These are phyloP conservation scores for Myotis pilosus DNA, from an alignment of 2,797 vertebrate genomes.

Conservation along the genomic window DNA sequence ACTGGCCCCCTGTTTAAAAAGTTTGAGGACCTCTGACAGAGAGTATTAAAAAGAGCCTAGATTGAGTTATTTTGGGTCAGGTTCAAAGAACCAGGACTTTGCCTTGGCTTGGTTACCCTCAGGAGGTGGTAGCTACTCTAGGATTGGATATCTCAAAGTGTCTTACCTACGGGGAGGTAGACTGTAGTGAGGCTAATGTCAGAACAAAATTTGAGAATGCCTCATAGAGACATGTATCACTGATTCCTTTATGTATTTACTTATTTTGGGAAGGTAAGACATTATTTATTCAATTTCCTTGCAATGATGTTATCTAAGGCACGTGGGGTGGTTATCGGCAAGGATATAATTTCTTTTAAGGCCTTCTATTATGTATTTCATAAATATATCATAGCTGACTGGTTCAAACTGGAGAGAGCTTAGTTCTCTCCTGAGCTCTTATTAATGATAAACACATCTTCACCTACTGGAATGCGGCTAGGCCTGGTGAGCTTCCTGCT, in stretches of 20 bases:
- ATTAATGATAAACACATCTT: neutral
- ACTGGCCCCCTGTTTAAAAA: no score
- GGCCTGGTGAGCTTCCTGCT: neutral
- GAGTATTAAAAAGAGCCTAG: neutral
- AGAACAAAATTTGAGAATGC: neutral
- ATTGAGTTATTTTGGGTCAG: neutral
- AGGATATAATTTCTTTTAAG: neutral
- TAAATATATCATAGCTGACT: neutral
- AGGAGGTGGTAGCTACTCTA: neutral
- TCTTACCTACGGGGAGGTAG: neutral
- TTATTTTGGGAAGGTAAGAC: neutral
- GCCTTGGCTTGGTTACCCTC: neutral
- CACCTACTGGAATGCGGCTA: neutral
- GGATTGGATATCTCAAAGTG: neutral
- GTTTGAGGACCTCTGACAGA: no score
- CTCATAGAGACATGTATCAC: neutral
- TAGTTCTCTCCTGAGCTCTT: neutral
- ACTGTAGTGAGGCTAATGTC: neutral
- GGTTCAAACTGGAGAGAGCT: neutral
- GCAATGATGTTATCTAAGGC: neutral
- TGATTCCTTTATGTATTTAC: neutral
- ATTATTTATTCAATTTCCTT: neutral
- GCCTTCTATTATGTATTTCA: neutral
- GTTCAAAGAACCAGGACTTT: neutral
- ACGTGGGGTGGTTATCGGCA: neutral